Percentiles rank a stretch among this genome's conserved stretches.
phyloP scores from a whole-genome alignment of 2,888 invertebrate species.

The Ichneumoninae sp. region DNA sequence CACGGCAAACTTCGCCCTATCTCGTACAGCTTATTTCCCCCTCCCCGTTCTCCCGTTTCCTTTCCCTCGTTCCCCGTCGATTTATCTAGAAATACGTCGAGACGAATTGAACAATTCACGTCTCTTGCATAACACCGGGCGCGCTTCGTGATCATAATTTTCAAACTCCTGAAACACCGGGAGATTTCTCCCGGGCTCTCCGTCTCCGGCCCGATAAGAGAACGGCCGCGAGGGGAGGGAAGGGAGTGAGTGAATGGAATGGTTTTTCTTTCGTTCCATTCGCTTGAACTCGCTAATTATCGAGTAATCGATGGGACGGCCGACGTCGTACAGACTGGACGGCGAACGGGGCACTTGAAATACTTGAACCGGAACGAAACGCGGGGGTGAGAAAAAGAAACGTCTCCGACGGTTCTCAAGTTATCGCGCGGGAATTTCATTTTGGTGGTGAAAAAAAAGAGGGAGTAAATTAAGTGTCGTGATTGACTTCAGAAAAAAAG shows the following conservation, averaged over 20 bases:
- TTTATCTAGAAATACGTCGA: constrained; percentile 45
- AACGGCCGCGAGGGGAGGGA: neutral
- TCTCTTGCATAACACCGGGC: constrained; percentile 11
- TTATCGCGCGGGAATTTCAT: constrained; percentile 34
- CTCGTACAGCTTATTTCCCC: constrained; percentile 24
- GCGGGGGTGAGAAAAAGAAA: constrained; percentile 13
- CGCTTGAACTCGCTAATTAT: constrained; percentile 45
- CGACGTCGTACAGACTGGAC: neutral
- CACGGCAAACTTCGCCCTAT: constrained; percentile 46
- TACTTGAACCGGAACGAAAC: neutral
- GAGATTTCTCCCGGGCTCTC: neutral
- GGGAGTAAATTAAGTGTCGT: neutral
- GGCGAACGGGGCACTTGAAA: neutral
- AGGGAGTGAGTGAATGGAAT: neutral
- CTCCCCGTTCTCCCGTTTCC: constrained; percentile 1
- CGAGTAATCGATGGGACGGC: constrained; percentile 45
- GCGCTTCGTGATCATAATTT: constrained; percentile 40
- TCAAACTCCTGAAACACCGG: constrained; percentile 16
- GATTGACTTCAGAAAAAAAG: neutral
- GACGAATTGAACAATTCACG: constrained; percentile 35
- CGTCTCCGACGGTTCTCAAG: neutral
- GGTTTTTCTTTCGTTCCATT: constrained; percentile 28
- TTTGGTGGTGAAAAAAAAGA: constrained; percentile 19
- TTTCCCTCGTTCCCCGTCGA: constrained; percentile 21
- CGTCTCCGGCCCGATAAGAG: constrained; percentile 27